Percentiles rank a stretch among this genome's conserved stretches.
Conservation (phyloP, 1,140 invertebrate genomes). For the Drosophila equinoxialis region DNA sequence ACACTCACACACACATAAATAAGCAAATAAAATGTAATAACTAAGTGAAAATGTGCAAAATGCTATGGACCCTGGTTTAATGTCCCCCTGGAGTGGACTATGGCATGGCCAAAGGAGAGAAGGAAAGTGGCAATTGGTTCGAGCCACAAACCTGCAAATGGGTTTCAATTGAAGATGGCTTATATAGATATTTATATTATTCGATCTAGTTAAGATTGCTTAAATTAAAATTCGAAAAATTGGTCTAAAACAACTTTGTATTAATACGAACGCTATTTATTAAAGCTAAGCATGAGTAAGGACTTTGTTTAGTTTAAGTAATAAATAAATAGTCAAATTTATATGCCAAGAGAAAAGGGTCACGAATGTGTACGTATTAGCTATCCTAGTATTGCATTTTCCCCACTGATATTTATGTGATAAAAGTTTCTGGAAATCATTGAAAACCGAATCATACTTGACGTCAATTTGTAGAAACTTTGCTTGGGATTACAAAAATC, state of each 20-base stretch:
- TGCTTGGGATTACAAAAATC: not conserved
- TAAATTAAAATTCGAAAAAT: not conserved
- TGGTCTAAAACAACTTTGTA: not conserved
- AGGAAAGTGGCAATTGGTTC: not conserved
- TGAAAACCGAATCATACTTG: too few relatives aligned
- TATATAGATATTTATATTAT: not conserved
- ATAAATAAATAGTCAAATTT: too few relatives aligned
- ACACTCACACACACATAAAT: conserved; percentile 53
- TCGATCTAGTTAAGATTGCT: conserved; percentile 3
- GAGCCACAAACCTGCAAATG: not conserved
- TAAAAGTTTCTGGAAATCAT: too few relatives aligned
- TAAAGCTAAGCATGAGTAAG: too few relatives aligned
- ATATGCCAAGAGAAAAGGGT: too few relatives aligned
- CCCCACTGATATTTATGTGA: too few relatives aligned
- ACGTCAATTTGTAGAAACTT: not conserved
- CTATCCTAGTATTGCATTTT: too few relatives aligned
- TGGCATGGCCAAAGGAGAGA: not conserved
- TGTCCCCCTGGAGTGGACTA: conserved; percentile 43
- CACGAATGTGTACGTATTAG: too few relatives aligned
- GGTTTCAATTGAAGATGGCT: not conserved
- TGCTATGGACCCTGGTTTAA: conserved; percentile 39
- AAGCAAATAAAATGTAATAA: conserved; percentile 75
- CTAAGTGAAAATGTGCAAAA: conserved; percentile 73
- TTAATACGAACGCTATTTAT: too few relatives aligned
- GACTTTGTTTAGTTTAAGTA: too few relatives aligned